Percentiles rank a stretch among this genome's conserved stretches.
phyloP scores from a whole-genome alignment of 2,113 vertebrate species.

The Etheostoma cragini region DNA sequence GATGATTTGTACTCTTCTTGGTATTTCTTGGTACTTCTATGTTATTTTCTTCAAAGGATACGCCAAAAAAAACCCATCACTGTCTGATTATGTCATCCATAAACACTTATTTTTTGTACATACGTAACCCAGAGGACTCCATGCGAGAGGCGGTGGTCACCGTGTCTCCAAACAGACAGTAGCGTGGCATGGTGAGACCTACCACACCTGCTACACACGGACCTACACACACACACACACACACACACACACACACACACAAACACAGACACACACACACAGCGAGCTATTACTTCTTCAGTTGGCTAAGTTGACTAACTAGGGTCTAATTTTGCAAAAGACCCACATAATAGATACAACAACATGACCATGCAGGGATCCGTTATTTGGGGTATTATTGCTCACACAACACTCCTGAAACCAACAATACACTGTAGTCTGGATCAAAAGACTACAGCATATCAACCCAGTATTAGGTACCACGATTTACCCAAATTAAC shows the following conservation, averaged over 20 bases:
- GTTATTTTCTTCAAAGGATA: not conserved
- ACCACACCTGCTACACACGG: constrained; percentile 85
- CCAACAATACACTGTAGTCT: no score
- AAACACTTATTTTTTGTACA: constrained; percentile 44
- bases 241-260: not conserved
- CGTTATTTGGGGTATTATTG: no score
- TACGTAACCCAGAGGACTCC: constrained; percentile 85
- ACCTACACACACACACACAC: constrained; percentile 66
- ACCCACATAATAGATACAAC: no score
- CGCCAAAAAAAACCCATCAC: not conserved
- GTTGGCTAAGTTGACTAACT: not conserved
- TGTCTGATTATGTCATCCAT: not conserved
- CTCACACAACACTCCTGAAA: no score
- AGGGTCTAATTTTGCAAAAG: no score
- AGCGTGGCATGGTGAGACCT: constrained; percentile 87
- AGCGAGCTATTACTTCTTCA: not conserved
- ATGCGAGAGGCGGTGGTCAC: constrained; percentile 85
- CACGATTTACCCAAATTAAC: not conserved
- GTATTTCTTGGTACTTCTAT: no score
- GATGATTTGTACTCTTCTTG: not conserved
- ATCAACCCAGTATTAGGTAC: not conserved
- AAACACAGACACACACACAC: constrained; percentile 7
- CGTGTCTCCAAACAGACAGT: constrained; percentile 87
- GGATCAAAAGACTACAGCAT: no score
- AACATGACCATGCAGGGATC: no score